Conservation (phyloP, 2,113 vertebrate genomes). For the Myotis brandtii region DNA sequence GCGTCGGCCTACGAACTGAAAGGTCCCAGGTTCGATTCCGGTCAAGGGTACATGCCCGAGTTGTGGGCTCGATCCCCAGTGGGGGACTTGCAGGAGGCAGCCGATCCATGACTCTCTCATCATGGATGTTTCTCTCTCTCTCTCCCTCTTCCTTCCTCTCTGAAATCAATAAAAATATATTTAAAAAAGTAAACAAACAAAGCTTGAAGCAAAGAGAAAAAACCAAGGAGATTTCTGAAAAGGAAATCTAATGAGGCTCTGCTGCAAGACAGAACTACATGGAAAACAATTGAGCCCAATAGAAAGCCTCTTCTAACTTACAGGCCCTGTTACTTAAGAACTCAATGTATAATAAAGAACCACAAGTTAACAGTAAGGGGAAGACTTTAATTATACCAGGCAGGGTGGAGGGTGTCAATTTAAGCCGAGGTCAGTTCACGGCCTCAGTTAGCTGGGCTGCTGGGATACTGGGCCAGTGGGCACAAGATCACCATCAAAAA, state of each 20-base stretch:
- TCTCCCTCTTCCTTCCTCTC: too few relatives aligned
- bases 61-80: too few relatives aligned
- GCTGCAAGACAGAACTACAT: not conserved
- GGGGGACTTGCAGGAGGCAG: too few relatives aligned
- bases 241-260: not conserved
- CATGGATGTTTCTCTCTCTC: too few relatives aligned
- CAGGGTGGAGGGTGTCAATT: not conserved
- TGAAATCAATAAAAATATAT: too few relatives aligned
- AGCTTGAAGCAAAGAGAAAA: not conserved
- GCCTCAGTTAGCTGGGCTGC: not conserved
- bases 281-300: not conserved
- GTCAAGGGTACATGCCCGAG: too few relatives aligned
- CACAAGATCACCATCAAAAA: fast-evolving
- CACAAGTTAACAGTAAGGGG: not conserved
- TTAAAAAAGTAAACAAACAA: not conserved
- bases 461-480: not conserved
- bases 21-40: too few relatives aligned
- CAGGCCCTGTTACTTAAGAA: not conserved
- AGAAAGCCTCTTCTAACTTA: not conserved
- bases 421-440: not conserved
- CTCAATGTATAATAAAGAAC: not conserved
- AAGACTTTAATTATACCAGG: not conserved
- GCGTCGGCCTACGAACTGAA: too few relatives aligned
- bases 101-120: too few relatives aligned
- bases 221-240: not conserved